Evolutionary conservation across 2,888 invertebrate genomes (phyloP).

Genomic region (Hartigia nigra): DNA sequence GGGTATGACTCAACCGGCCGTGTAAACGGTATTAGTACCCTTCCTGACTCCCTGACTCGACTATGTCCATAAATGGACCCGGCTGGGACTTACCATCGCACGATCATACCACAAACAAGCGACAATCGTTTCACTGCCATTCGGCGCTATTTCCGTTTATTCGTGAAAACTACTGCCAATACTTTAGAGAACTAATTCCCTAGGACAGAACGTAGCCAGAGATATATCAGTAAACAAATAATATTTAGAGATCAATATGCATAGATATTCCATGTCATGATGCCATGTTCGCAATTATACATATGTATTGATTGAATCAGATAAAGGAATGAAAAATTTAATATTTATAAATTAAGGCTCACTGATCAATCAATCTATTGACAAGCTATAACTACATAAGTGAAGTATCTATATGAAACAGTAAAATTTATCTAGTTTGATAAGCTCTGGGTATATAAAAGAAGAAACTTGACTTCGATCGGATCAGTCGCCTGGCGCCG

Average conservation of each 20-base stretch:
- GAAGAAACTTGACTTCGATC: neutral
- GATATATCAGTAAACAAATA: neutral
- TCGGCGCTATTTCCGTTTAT: neutral
- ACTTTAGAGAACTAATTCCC: neutral
- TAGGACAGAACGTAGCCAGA: neutral
- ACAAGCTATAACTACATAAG: neutral
- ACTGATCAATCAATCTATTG: neutral
- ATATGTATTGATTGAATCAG: neutral
- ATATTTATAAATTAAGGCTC: neutral
- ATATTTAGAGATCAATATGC: neutral
- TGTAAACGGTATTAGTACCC: slow-evolving; percentile 44
- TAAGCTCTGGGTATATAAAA: neutral
- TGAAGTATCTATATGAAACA: neutral
- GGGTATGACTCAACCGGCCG: slow-evolving; percentile 51
- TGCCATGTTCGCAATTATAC: neutral
- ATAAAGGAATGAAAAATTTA: neutral
- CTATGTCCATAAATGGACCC: neutral
- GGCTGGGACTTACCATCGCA: neutral
- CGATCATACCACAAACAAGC: neutral
- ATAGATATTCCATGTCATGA: neutral
- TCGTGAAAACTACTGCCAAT: neutral
- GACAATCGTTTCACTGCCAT: neutral
- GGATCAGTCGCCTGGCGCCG: neutral
- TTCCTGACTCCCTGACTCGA: neutral
- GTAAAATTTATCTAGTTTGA: neutral